Conservation (phyloP, 2,797 vertebrate genomes). For the Eulemur rubriventer region DNA sequence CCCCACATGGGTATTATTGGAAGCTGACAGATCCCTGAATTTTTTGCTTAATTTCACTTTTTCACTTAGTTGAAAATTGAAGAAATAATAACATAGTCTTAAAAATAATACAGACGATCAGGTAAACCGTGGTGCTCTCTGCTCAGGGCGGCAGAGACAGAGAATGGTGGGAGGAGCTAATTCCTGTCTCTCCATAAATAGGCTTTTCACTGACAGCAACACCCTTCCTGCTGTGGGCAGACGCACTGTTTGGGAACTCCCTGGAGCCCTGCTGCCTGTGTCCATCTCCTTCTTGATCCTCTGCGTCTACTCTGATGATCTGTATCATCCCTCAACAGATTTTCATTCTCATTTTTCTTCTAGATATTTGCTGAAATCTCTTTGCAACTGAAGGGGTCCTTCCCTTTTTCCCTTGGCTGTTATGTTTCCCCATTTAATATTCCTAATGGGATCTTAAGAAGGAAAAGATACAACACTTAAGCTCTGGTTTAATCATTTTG, state of each 20-base stretch:
- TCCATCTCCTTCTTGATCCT: accelerated
- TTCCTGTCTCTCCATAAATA: accelerated
- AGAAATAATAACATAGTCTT: background rate
- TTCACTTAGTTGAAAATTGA: background rate
- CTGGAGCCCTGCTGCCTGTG: no score
- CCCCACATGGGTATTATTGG: background rate
- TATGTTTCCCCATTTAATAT: background rate
- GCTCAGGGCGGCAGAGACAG: background rate
- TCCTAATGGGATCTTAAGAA: background rate
- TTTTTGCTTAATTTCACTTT: background rate
- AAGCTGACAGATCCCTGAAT: background rate
- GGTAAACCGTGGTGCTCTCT: background rate
- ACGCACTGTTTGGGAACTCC: background rate
- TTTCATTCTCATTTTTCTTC: background rate
- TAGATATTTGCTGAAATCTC: background rate
- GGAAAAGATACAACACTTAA: background rate
- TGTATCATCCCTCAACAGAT: background rate
- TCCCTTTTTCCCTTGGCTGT: background rate
- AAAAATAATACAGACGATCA: background rate
- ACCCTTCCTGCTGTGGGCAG: background rate
- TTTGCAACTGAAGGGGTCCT: background rate
- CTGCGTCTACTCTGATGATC: background rate
- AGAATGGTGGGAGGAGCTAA: background rate
- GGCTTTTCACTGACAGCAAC: background rate
- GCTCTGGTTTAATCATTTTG: background rate